Evolutionary conservation across 2,113 vertebrate species (phyloP), one percentile per base, ranked within the genome.

Genomic region (Corydoras sp.): DNA sequence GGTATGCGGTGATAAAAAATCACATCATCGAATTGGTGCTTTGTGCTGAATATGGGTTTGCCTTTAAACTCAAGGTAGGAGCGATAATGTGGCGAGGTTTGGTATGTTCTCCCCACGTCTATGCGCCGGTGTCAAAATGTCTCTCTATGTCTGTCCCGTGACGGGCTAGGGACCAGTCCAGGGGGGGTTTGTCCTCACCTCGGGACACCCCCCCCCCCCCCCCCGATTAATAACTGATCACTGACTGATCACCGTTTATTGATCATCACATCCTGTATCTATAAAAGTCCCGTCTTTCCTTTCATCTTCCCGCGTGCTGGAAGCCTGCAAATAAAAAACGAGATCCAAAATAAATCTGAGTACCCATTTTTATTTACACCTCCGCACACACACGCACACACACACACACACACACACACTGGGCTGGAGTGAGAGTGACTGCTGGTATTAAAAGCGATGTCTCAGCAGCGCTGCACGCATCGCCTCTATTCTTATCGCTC

Each of bases 401-500:
- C 71, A 62, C 59, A 29, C 49, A 43, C 71, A 62, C 69, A 15
- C 59, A 73, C 68, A 75, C 74, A 81, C 75, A 75, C 72, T 69
- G 48, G 78, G 81, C 84, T 72, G 35, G 65, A 70, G 68, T 32
- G 62, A 76, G 67, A 76, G 85, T 85, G 85, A 83, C 85, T 85
- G 88, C 88, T 86, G 87, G 88, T 85, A 81, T 87, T 84, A 82
- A 80, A 80, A 79, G 81, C 79, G 68, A 87, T 86, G 87, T 84
- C 88, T 89, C 87, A 87, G 85, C 83, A 82, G 78, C 80, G 58
- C 81, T 85, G 86, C 86, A 85, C 87, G 86, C 87, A 90, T 80
- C 77, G 78, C 83, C 89, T 89, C 90, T 90, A 91, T 91, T 90
- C 86, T 91, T 90, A 88, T 88, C 87, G n/a, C 83, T 77, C 80